phyloP scores from a whole-genome alignment of 2,797 vertebrate species.

The Florisuga fusca region DNA sequence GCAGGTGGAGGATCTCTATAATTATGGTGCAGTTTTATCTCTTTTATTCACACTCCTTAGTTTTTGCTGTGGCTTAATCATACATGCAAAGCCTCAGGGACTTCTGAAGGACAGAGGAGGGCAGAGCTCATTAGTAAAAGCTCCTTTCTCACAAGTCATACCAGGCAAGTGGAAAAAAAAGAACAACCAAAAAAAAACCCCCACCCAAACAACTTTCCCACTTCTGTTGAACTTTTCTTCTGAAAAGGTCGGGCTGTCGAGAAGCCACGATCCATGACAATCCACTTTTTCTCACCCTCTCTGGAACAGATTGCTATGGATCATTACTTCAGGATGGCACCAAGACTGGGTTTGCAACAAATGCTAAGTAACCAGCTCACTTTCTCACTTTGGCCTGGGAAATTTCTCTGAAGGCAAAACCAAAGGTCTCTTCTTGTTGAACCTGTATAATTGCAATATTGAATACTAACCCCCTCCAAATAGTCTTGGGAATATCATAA shows the following conservation, averaged over 20 bases:
- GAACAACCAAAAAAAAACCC: not conserved
- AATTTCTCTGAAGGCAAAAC: not conserved
- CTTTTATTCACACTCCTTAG: not conserved
- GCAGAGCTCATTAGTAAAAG: constrained; percentile 3
- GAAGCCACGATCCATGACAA: constrained; percentile 23
- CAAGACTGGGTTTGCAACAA: not conserved
- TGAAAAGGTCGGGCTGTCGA: constrained; percentile 10
- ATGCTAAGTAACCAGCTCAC: not conserved
- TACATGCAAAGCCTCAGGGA: fast-evolving
- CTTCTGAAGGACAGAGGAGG: not conserved
- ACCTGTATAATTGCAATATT: not conserved
- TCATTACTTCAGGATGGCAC: constrained; percentile 36
- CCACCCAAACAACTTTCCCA: not conserved
- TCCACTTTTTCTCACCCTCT: not conserved
- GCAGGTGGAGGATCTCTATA: not conserved
- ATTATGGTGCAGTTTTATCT: not conserved
- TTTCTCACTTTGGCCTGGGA: not conserved
- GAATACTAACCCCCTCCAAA: fast-evolving
- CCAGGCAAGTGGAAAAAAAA: not conserved
- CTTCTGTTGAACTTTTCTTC: constrained; percentile 24
- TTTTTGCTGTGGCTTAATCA: not conserved
- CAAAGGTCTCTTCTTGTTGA: not conserved
- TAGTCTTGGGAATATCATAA: fast-evolving
- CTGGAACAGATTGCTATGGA: not conserved
- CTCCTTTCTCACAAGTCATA: not conserved